phyloP scores from a whole-genome alignment of 2,888 invertebrate genomes.

The Chymomyza fuscimana region DNA sequence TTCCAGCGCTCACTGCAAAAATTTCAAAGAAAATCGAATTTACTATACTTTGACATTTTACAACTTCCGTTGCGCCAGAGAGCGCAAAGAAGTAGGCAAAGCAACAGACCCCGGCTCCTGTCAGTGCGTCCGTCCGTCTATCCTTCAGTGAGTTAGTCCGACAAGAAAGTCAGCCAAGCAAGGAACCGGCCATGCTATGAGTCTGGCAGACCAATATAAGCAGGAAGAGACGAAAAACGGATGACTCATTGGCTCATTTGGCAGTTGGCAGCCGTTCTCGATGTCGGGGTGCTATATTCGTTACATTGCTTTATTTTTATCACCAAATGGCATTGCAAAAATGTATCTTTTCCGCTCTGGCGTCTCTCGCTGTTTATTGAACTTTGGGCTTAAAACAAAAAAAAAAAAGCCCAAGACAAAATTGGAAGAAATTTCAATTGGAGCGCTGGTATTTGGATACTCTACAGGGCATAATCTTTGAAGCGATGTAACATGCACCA shows the following conservation, averaged over 20 bases:
- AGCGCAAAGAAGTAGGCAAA: conserved; percentile 4
- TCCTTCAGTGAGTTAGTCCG: conserved; percentile 7
- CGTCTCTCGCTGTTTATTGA: not conserved
- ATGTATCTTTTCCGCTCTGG: not conserved
- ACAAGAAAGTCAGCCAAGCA: not conserved
- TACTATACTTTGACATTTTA: conserved; percentile 24
- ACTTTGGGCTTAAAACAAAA: conserved; percentile 1
- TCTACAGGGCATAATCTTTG: not conserved
- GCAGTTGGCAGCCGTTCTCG: not conserved
- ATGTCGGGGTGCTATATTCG: conserved; percentile 13
- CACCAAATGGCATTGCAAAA: conserved; percentile 35
- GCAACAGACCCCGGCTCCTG: not conserved
- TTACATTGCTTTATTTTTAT: conserved; percentile 35
- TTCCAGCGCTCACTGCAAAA: not conserved
- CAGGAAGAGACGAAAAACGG: conserved; percentile 13
- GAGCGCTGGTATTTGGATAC: not conserved
- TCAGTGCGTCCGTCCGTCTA: not conserved
- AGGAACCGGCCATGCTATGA: conserved; percentile 1
- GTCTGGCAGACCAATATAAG: not conserved
- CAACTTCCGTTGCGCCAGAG: conserved; percentile 25
- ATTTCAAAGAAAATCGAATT: conserved; percentile 15
- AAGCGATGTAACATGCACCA: no score
- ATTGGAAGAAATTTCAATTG: not conserved
- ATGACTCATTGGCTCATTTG: conserved; percentile 42
- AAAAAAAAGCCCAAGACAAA: not conserved